phyloP scores from a whole-genome alignment of 2,888 invertebrate genomes.

The Keiferia lycopersicella region DNA sequence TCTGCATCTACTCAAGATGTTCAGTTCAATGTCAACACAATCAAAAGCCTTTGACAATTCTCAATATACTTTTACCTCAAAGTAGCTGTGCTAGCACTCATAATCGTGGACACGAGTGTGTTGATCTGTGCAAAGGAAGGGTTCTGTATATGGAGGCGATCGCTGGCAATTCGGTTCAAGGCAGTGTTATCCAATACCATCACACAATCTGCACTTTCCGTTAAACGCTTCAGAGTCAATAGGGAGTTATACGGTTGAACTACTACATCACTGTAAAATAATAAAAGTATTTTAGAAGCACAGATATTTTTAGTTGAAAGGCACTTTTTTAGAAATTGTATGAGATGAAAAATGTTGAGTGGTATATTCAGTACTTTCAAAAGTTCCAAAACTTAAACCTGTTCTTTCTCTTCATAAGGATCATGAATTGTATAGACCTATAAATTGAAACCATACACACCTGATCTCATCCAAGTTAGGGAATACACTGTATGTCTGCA shows the following conservation, averaged over 20 bases:
- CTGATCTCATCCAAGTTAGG: conserved; percentile 98
- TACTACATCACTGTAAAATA: conserved; percentile 90
- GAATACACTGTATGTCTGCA: conserved; percentile 99
- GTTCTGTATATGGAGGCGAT: conserved; percentile 96
- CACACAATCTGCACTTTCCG: conserved; percentile 97
- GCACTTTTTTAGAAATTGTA: too few relatives aligned
- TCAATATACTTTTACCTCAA: conserved; percentile 80
- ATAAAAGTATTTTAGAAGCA: background rate
- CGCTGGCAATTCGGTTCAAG: conserved; percentile 94
- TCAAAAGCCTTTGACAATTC: background rate
- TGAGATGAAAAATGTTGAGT: too few relatives aligned
- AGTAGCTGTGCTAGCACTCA: conserved; percentile 98
- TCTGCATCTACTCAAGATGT: background rate
- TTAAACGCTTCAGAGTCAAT: conserved; percentile 95
- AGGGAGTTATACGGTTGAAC: conserved; percentile 98
- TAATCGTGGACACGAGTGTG: conserved; percentile 97
- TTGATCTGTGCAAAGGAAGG: conserved; percentile 99
- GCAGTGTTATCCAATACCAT: conserved; percentile 99
- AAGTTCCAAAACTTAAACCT: too few relatives aligned
- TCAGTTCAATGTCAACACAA: background rate
- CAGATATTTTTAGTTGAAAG: too few relatives aligned
- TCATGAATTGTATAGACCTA: too few relatives aligned
- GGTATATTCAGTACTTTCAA: too few relatives aligned
- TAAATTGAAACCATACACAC: conserved; percentile 50
- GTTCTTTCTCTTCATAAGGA: too few relatives aligned